Percentiles rank a stretch among this genome's conserved stretches.
Conservation (phyloP, 1,140 invertebrate genomes). For the Papilio xuthus region DNA sequence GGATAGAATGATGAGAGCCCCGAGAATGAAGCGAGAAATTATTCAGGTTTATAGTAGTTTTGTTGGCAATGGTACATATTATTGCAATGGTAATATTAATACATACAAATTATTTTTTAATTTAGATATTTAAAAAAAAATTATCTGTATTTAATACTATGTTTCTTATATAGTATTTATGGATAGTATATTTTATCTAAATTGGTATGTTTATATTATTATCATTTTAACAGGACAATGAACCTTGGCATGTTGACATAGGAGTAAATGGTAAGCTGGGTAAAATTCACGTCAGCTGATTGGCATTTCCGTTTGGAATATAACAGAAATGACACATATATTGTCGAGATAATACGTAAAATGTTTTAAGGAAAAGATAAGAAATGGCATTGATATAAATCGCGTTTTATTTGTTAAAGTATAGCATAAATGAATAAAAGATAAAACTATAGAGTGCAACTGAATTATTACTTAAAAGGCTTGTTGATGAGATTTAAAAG, state of each 20-base stretch:
- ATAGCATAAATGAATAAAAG: conserved; percentile 5
- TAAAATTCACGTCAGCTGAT: not conserved
- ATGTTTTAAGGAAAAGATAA: not conserved
- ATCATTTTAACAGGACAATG: not conserved
- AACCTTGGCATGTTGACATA: not conserved
- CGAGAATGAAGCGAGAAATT: conserved; percentile 44
- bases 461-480: not conserved
- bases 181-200: not conserved
- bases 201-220: not conserved
- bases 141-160: not conserved
- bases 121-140: not conserved
- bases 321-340: not conserved
- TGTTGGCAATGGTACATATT: conserved; percentile 12
- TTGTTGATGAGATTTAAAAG: not conserved
- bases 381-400: not conserved
- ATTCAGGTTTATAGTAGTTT: conserved; percentile 49
- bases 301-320: not conserved
- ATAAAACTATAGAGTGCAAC: not conserved
- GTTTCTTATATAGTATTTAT: no score
- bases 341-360: not conserved
- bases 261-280: not conserved
- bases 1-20: conserved; percentile 53
- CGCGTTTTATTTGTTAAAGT: not conserved
- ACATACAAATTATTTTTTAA: no score
- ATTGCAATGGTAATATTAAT: no score